Base-by-base conservation (phyloP, 2,797 vertebrate genomes). In the Amblyopsis hoosieri region DNA sequence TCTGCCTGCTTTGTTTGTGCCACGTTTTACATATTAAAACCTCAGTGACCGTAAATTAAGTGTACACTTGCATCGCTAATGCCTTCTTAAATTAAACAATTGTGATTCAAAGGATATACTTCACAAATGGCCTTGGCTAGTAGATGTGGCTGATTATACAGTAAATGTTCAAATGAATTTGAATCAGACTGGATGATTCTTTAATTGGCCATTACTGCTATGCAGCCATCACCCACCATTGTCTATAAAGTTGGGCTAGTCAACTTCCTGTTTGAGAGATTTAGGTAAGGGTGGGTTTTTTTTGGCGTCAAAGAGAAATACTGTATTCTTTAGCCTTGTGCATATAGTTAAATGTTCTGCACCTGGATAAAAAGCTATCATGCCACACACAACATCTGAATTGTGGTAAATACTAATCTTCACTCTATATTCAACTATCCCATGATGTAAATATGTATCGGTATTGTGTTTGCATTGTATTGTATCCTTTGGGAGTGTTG, bases 1-100 rank as follows among this genome's bases (percentile, higher is more conserved):
- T 42, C 37, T 42, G 50, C 3, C 14, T 19, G 11, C 11, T 52
- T 52, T 19, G 17, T 67, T 45, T 37, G 65, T 61, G 65, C 31
- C 37, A 0, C 0, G 23, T 62, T 83, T 85, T 79, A 50, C 84
- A 85, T 78, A 23, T 69, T 55, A 74, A 84, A 69, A 45, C 8
- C 46, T 9, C 64, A 58, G 68, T 58, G 0, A 48, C 11, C 56
- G 45, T 15, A 58, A 71, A 45, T 66, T 58, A 64, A 33, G 67
- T 68, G 66, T 64, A 66, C 46, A 46, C 74, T 55, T 47, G 50
- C 64, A 48, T 63, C 46, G 15, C 50, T 3, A 52, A 19, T 42
- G 37, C 37, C 1, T 42, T 9, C 7, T 42, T 42, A 42, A 42
- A 42, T 42, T 1, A 42, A 42, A 42, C 1, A 42, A 42, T 42